Conservation (phyloP, 2,113 vertebrate species). For the Tragelaphus strepsiceros region DNA sequence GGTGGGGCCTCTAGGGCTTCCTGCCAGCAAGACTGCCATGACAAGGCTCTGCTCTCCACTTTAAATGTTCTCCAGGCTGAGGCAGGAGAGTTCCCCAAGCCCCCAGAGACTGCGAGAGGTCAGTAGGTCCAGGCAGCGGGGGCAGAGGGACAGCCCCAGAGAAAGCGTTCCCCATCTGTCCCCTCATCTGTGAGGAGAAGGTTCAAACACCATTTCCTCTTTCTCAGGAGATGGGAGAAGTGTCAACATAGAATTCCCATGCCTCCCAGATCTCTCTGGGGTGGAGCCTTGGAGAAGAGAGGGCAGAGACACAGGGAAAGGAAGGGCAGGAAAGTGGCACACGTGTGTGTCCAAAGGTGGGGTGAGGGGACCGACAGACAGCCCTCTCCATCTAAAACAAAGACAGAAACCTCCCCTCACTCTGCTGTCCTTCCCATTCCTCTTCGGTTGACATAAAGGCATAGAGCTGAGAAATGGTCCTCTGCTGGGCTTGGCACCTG, state of each 20-base stretch:
- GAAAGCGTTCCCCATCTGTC: background rate
- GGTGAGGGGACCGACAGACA: background rate
- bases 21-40: background rate
- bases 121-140: background rate
- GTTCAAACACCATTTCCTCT: background rate
- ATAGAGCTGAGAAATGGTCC: background rate
- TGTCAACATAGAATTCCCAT: background rate
- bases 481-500: background rate
- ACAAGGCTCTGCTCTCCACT: background rate
- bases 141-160: background rate
- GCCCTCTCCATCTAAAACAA: background rate
- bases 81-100: background rate
- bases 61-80: background rate
- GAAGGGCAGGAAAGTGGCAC: background rate
- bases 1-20: background rate
- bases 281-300: background rate
- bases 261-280: background rate
- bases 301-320: background rate
- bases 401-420: background rate
- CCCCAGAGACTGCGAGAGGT: background rate
- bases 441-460: background rate
- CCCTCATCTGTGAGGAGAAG: fast-evolving
- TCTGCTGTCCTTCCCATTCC: background rate
- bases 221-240: background rate
- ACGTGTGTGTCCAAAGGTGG: background rate